Evolutionary conservation across 2,888 invertebrate species (phyloP), one percentile per base, ranked within the genome.

Genomic region (Slavum lentiscoides): DNA sequence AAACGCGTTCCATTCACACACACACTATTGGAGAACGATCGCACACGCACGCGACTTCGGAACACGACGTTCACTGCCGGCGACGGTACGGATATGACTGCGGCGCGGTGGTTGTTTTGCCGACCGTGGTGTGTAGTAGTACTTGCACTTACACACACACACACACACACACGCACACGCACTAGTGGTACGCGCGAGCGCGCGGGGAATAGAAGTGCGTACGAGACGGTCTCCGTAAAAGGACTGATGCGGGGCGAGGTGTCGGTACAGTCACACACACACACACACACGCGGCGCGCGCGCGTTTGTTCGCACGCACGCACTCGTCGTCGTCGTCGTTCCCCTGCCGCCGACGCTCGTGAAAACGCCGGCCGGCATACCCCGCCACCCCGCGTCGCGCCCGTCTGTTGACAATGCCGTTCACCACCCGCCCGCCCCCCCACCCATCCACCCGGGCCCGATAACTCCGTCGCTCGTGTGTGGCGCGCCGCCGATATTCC

Each of bases 161-260:
- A 15, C 13, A 21, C 30, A 59, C 75, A 59, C 75, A 67, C 75
- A 49, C 49, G 15, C 49, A 13, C 49, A 13, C 49, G 15, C 49
- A 13, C 49, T 9, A 43, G 1, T 0, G 68, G 37, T 72, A 43
- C 72, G 64, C 30, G 30, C 30, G 30, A 1, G 30, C 30, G 30
- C 30, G 80, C 64, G 62, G 64, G 64, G 72, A 66, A 72, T n/a
- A 30, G 15, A 66, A 49, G 64, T 80, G 80, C 80, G 72, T 80
- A 72, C 80, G 70, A 43, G 53, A 64, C 80, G 58, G 80, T 72
- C 55, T 64, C 80, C 80, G 64, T 80, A 80, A 72, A 80, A 72
- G 80, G 80, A 80, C 80, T 80, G 80, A 72, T 30, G 66, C 72
- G 72, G 80, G 80, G 72, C 80, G 80, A 80, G 80, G 80, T 77